phyloP scores from a whole-genome alignment of 2,797 vertebrate species.

The Odontamblyopus lacepedii region DNA sequence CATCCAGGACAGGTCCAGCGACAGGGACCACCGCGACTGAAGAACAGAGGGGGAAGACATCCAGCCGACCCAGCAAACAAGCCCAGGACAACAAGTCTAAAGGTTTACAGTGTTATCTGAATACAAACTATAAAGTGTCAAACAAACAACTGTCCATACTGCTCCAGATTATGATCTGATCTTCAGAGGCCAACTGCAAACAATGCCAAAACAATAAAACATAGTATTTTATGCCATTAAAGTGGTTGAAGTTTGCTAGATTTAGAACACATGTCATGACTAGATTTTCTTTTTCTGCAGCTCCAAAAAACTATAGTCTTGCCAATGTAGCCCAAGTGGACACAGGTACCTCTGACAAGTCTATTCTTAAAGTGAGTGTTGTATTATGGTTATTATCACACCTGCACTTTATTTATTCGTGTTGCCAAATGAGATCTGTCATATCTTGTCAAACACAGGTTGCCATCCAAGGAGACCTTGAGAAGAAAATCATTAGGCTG shows the following conservation, averaged over 20 bases:
- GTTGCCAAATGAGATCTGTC: background rate
- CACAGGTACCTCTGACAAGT: constrained; percentile 84
- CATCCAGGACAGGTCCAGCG: constrained; percentile 33
- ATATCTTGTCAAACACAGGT: constrained; percentile 75
- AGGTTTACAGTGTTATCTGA: constrained; percentile 41
- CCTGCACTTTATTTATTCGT: background rate
- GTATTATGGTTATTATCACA: background rate
- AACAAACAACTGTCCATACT: background rate
- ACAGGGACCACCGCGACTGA: constrained; percentile 37
- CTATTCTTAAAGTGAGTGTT: constrained; percentile 86
- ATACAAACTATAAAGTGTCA: background rate
- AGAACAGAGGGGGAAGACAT: constrained; percentile 62
- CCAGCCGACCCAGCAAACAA: constrained; percentile 54
- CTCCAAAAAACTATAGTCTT: constrained; percentile 94
- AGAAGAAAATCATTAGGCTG: constrained; percentile 90
- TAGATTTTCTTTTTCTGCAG: constrained; percentile 53
- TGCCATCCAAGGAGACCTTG: constrained; percentile 87
- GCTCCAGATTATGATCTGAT: background rate
- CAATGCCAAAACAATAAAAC: background rate
- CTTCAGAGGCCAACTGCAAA: background rate
- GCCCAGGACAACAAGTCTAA: constrained; percentile 76
- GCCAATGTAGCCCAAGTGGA: constrained; percentile 80
- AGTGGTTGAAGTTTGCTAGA: background rate
- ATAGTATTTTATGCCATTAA: background rate
- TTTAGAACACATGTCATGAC: background rate